Evolutionary conservation across 2,797 vertebrate genomes (phyloP).

Genomic region (Mormyrops boulengeri): DNA sequence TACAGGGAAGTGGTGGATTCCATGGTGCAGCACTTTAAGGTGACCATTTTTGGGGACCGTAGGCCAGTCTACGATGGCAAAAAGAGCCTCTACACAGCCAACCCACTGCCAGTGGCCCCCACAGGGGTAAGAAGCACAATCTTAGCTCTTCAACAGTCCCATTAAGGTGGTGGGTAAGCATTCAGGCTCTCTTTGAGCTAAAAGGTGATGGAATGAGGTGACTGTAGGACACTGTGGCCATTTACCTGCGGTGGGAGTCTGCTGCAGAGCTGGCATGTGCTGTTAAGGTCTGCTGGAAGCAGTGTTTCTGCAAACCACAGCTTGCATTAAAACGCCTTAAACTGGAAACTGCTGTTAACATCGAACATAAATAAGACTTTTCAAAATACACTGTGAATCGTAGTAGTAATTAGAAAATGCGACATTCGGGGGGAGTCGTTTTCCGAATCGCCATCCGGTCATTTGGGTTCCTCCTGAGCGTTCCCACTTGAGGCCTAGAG

Average conservation of each 20-base stretch:
- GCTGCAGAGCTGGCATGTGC: not conserved
- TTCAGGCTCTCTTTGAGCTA: not conserved
- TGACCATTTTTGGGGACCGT: constrained; percentile 94
- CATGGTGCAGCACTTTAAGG: constrained; percentile 98
- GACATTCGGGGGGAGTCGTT: not conserved
- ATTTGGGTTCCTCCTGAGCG: not conserved
- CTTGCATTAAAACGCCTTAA: not conserved
- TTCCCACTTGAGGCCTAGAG: not conserved
- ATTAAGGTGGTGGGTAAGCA: not conserved
- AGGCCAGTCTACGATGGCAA: constrained; percentile 96
- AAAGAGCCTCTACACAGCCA: constrained; percentile 91
- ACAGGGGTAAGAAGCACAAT: constrained; percentile 68
- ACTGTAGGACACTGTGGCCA: not conserved
- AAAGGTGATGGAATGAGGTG: not conserved
- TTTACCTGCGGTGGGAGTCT: not conserved
- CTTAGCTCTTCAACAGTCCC: not conserved
- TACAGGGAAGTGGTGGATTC: constrained; percentile 94
- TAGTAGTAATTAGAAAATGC: not conserved
- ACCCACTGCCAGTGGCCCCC: constrained; percentile 84
- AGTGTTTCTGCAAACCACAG: not conserved
- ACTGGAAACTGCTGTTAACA: not conserved
- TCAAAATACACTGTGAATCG: not conserved
- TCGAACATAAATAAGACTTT: not conserved
- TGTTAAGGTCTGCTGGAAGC: not conserved
- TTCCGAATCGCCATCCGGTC: not conserved